Evolutionary conservation across 2,888 invertebrate genomes (phyloP).

Genomic region (Cheilosia soror): DNA sequence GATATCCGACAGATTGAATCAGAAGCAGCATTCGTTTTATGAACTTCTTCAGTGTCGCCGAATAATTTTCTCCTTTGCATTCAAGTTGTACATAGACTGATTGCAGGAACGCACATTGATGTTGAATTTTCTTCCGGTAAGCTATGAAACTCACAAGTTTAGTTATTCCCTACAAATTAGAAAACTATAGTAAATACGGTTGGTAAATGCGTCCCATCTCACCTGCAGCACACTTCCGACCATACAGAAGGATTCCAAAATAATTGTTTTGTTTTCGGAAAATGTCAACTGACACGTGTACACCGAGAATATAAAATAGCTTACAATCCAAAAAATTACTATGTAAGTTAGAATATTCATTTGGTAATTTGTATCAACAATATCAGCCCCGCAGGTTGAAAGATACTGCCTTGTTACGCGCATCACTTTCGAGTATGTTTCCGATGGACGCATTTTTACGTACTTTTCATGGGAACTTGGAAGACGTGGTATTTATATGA

Average conservation of each 20-base stretch:
- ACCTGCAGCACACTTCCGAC: slow-evolving; percentile 62
- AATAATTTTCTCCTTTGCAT: slow-evolving; percentile 36
- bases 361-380: slow-evolving; percentile 47
- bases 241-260: slow-evolving; percentile 64
- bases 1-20: slow-evolving; percentile 29
- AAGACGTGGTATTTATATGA: slow-evolving; percentile 49
- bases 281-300: slow-evolving; percentile 50
- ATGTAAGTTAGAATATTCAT: slow-evolving; percentile 46
- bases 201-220: neutral
- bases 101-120: neutral
- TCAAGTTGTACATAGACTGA: slow-evolving; percentile 63
- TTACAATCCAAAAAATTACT: slow-evolving; percentile 42
- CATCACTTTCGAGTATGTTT: slow-evolving; percentile 22
- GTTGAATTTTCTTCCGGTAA: neutral
- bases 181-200: neutral
- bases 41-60: slow-evolving; percentile 33
- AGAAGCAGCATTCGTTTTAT: slow-evolving; percentile 37
- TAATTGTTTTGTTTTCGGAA: slow-evolving; percentile 47
- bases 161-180: slow-evolving; percentile 44
- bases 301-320: slow-evolving; percentile 56
- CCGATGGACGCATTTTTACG: slow-evolving; percentile 52
- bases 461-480: neutral
- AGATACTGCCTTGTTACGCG: slow-evolving; percentile 8
- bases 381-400: slow-evolving; percentile 64
- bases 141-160: slow-evolving; percentile 52